Conservation (phyloP, 2,888 invertebrate species). For the Agonum fuliginosum region DNA sequence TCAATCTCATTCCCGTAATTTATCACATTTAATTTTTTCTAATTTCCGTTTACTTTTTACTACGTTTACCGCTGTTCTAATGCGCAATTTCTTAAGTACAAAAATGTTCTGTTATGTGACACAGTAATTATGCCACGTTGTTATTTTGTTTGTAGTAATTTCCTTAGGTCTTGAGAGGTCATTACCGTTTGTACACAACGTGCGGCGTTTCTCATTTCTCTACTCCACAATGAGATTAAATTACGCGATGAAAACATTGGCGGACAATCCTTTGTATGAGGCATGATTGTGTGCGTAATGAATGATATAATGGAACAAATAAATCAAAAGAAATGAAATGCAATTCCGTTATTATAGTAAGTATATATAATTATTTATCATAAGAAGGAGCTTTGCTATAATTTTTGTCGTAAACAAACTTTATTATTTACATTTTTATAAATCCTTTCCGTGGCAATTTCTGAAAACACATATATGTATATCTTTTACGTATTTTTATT, state of each 20-base stretch:
- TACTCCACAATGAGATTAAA: slow-evolving; percentile 23
- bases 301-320: not conserved
- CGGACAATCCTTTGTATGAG: slow-evolving; percentile 7
- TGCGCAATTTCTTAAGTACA: not conserved
- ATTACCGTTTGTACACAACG: slow-evolving; percentile 23
- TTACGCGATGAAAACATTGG: slow-evolving; percentile 18
- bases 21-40: not conserved
- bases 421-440: no score
- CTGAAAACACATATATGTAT: no score
- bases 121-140: slow-evolving; percentile 30
- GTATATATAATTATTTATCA: no score
- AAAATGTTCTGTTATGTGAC: slow-evolving; percentile 38
- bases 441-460: no score
- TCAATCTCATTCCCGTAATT: slow-evolving; percentile 8
- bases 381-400: no score
- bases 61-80: not conserved
- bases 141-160: slow-evolving; percentile 18
- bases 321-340: not conserved
- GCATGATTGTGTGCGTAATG: not conserved
- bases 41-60: slow-evolving; percentile 3
- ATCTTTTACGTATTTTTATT: no score
- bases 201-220: not conserved
- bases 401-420: no score
- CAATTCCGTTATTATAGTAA: not conserved
- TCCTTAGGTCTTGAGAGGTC: slow-evolving; percentile 11